phyloP scores from a whole-genome alignment of 2,797 vertebrate species.

The Trematocara caparti region DNA sequence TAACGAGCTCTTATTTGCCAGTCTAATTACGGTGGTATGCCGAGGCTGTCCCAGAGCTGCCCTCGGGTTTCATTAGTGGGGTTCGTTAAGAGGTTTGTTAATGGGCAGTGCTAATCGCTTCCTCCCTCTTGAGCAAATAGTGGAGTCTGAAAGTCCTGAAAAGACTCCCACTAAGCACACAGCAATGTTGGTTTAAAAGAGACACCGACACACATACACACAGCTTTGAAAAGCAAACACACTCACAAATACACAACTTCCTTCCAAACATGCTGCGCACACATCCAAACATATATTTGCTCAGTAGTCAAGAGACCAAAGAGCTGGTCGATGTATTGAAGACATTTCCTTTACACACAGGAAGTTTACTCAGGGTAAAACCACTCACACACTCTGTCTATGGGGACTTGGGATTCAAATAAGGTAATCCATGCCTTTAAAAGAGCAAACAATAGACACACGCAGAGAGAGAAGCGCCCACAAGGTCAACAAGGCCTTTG shows the following conservation, averaged over 20 bases:
- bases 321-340: neutral
- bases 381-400: neutral
- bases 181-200: conserved; percentile 30
- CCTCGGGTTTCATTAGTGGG: conserved; percentile 71
- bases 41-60: conserved; percentile 69
- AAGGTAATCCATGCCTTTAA: neutral
- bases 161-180: conserved; percentile 39
- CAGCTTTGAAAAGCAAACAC: conserved; percentile 7
- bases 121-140: conserved; percentile 64
- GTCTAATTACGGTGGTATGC: conserved; percentile 71
- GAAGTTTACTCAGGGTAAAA: neutral
- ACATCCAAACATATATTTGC: neutral
- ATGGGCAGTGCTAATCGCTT: conserved; percentile 71
- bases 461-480: neutral
- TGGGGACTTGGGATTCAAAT: neutral
- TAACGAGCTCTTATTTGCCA: conserved; percentile 77
- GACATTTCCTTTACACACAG: conserved; percentile 1
- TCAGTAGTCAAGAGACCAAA: neutral
- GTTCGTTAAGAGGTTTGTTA: conserved; percentile 72
- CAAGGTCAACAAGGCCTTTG: neutral
- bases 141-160: conserved; percentile 48
- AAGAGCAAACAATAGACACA: neutral
- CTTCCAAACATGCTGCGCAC: neutral
- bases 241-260: neutral
- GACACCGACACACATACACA: conserved; percentile 5